Percentiles rank a stretch among this genome's conserved stretches.
Evolutionary conservation across 2,888 invertebrate species (phyloP).

Genomic region (Emmelina monodactyla): DNA sequence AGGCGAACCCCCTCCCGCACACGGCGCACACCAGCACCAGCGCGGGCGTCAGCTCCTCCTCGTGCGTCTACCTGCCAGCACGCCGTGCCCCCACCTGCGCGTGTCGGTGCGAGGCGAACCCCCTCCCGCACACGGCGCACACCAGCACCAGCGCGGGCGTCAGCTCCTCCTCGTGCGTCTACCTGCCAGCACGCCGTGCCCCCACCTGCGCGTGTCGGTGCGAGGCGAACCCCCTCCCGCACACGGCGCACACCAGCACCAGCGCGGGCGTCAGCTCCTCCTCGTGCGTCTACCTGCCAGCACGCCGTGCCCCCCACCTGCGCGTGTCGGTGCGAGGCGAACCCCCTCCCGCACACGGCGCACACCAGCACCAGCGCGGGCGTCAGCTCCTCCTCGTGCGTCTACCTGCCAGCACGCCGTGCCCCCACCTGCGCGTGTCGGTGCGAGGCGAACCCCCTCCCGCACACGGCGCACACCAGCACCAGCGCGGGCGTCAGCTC

Average conservation of each 20-base stretch:
- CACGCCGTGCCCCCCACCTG: too few relatives aligned
- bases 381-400: constrained; percentile 49
- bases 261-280: constrained; percentile 37
- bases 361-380: constrained; percentile 41
- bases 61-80: too few relatives aligned
- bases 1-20: constrained; percentile 41
- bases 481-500: constrained; percentile 36
- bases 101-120: constrained; percentile 32
- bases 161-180: constrained; percentile 52
- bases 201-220: constrained; percentile 32
- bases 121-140: constrained; percentile 39
- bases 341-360: constrained; percentile 38
- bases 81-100: too few relatives aligned
- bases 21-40: constrained; percentile 40
- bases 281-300: too few relatives aligned
- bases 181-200: too few relatives aligned
- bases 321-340: constrained; percentile 30
- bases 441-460: constrained; percentile 36
- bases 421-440: constrained; percentile 36
- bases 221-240: constrained; percentile 40
- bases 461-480: constrained; percentile 40
- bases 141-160: constrained; percentile 35
- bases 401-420: too few relatives aligned
- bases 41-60: constrained; percentile 38
- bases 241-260: constrained; percentile 41